Evolutionary conservation across 2,888 invertebrate species (phyloP).

Genomic region (Synergus gifuensis): DNA sequence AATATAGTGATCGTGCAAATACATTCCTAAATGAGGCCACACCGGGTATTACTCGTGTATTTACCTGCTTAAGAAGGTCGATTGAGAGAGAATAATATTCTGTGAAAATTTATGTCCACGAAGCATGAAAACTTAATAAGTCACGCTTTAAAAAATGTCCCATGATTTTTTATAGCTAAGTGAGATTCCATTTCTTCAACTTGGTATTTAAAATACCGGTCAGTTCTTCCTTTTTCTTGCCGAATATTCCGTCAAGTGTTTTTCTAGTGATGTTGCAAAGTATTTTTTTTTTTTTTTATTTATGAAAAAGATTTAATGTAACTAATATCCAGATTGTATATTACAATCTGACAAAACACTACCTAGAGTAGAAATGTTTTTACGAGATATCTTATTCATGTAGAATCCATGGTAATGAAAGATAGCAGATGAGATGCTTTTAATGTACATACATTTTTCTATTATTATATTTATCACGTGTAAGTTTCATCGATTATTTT

Average conservation of each 20-base stretch:
- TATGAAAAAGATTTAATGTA: slow-evolving; percentile 41
- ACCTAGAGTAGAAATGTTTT: slow-evolving; percentile 56
- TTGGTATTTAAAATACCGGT: not conserved
- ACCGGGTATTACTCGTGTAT: not conserved
- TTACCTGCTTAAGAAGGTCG: slow-evolving; percentile 11
- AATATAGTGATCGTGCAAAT: not conserved
- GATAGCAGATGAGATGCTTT: not conserved
- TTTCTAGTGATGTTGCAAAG: slow-evolving; percentile 9
- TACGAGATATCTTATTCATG: slow-evolving; percentile 50
- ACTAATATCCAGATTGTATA: slow-evolving; percentile 59
- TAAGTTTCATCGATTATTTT: slow-evolving; percentile 64
- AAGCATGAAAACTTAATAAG: not conserved
- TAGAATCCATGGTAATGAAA: not conserved
- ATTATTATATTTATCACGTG: slow-evolving; percentile 57
- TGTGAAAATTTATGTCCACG: not conserved
- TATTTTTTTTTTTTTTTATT: not conserved
- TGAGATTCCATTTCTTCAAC: not conserved
- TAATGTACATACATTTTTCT: slow-evolving; percentile 43
- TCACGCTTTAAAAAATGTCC: not conserved
- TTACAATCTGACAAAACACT: slow-evolving; percentile 57
- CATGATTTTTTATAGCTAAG: not conserved
- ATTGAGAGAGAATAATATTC: not conserved
- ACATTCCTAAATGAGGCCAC: slow-evolving; percentile 11
- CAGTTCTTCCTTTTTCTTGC: not conserved
- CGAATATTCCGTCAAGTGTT: not conserved